A percentile compares a stretch with the other conserved stretches of the same genome.
phyloP scores from a whole-genome alignment of 1,140 invertebrate species.

The Trinorchestia longiramus region DNA sequence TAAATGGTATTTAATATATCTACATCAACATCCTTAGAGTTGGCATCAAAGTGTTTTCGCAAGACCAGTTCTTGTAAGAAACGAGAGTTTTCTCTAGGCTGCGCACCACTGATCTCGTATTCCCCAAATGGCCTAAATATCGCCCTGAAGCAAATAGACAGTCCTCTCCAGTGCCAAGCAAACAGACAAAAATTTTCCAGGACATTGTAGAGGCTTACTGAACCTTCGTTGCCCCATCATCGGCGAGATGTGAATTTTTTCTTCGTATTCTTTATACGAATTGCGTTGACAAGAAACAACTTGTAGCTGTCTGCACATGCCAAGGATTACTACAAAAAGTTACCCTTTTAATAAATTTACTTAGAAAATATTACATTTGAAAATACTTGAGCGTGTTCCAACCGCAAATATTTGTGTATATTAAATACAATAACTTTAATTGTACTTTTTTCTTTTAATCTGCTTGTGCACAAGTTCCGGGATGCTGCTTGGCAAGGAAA shows the following conservation, averaged over 20 bases:
- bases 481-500: neutral
- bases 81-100: neutral
- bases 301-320: neutral
- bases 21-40: too few relatives aligned
- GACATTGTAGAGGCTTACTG: neutral
- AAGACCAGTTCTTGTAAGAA: neutral
- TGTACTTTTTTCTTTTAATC: neutral
- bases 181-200: neutral
- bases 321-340: neutral
- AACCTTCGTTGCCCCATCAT: neutral
- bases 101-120: neutral
- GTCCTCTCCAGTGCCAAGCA: neutral
- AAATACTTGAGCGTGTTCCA: neutral
- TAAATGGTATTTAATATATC: too few relatives aligned
- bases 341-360: neutral
- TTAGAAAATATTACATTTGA: neutral
- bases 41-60: too few relatives aligned
- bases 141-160: neutral
- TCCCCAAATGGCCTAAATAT: neutral
- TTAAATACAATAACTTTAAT: neutral
- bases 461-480: neutral
- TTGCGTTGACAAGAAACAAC: neutral
- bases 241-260: neutral
- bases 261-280: neutral
- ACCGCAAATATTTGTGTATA: neutral